Percentiles rank a stretch among this genome's conserved stretches.
These are phyloP conservation scores for Galerucella nymphaeae DNA, from an alignment of 2,888 invertebrate species.

Conservation along the genomic window DNA sequence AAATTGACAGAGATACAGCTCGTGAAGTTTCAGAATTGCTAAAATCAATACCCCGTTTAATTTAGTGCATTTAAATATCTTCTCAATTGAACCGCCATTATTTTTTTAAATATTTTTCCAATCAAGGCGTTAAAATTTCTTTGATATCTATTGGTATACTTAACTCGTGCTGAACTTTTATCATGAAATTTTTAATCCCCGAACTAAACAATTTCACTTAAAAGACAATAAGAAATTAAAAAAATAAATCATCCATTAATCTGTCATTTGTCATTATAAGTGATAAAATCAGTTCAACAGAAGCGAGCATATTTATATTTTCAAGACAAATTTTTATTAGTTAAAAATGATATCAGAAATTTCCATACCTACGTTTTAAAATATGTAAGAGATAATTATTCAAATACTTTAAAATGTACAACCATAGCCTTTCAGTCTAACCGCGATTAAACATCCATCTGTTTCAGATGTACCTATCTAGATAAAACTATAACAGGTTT, in stretches of 20 bases:
- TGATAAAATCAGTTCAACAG: neutral
- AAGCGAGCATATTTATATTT: neutral
- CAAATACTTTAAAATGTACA: slow-evolving; percentile 1
- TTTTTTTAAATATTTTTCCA: too few species aligned
- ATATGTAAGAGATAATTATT: slow-evolving; percentile 2
- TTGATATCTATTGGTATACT: too few species aligned
- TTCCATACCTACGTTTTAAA: slow-evolving; percentile 2
- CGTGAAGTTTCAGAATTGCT: too few species aligned
- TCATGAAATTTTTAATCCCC: too few species aligned
- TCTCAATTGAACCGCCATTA: too few species aligned
- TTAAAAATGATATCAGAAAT: neutral
- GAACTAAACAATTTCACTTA: too few species aligned
- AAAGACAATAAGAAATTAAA: neutral
- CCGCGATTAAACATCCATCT: slow-evolving; percentile 2
- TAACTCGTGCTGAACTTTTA: too few species aligned
- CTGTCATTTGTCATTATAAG: neutral
- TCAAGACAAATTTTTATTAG: slow-evolving; percentile 2
- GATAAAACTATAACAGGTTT: slow-evolving; percentile 35
- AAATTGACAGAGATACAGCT: too few species aligned
- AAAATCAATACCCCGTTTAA: too few species aligned
- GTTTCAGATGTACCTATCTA: slow-evolving; percentile 4
- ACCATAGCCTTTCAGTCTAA: slow-evolving; percentile 2
- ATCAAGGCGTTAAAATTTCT: too few species aligned
- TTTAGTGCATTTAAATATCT: too few species aligned
- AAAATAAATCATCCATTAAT: neutral